Base-by-base conservation (phyloP, 1,140 invertebrate species). In the Plectrocnemia conspersa region DNA sequence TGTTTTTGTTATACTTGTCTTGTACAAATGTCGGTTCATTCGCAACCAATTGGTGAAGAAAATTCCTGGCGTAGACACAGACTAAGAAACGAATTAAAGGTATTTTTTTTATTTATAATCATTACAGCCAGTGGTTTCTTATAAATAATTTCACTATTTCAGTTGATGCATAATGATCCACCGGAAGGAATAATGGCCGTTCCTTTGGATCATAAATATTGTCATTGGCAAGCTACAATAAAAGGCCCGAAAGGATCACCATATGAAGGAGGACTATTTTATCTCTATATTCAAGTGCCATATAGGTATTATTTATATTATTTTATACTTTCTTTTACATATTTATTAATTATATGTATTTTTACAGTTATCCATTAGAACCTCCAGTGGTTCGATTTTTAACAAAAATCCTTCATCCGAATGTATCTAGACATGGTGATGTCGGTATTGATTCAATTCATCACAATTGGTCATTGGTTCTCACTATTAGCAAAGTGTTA, bases 361-460 rank as follows among this genome's bases (percentile, higher is more conserved):
- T 13, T 70, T 75, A 38, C 64, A 91, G 88, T 62, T 97, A 97
- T 77, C 93, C 93, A 5, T 85, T 97, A 82, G 80, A 81, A 61
- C 93, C 93, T 24, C 93, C 93, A 1, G 82, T 88, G 40, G 91
- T 95, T 1, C 77, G 89, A 36, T 93, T 94, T 73, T 71, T 93
- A 18, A 93, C 91, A 6, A 89, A 89, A 72, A 91, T 97, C 63
- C 82, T 95, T 64, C 93, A 97, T 75, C 93, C 93, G 2, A 97
- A 97, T 72, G 86, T 97, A 23, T 94, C 91, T 19, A 80, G 93
- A 9, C 93, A 97, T 68, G 93, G 93, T n/a, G 92, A 96, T 74
- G 91, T 96, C 54, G 93, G 93, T 24, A 89, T 96, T 54, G 93
- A 96, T 74, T 94, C 90, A 10, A 92, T 97, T 65, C 89, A 93